A percentile compares a stretch with the other conserved stretches of the same genome.
These are phyloP conservation scores for Cotesia vestalis DNA, from an alignment of 1,140 invertebrate species.

Conservation along the genomic window DNA sequence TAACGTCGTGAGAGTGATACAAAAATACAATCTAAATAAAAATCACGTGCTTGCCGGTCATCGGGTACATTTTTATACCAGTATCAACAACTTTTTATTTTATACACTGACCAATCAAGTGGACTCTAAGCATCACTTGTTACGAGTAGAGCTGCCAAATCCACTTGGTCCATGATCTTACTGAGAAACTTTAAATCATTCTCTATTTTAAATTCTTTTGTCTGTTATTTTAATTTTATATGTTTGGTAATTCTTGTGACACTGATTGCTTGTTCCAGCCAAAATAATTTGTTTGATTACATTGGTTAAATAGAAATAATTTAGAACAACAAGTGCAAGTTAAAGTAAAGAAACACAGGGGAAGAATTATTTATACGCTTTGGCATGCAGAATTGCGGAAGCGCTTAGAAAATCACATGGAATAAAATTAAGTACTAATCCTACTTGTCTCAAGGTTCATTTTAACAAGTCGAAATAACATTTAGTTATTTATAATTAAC, in stretches of 20 bases:
- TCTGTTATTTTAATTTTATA: conserved; percentile 6
- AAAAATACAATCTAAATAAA: conserved; percentile 5
- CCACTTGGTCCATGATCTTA: conserved; percentile 21
- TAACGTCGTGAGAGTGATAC: not conserved
- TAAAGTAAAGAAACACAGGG: not conserved
- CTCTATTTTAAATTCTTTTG: conserved; percentile 34
- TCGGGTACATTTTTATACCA: conserved; percentile 39
- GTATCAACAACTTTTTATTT: conserved; percentile 29
- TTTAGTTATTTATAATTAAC: conserved; percentile 12
- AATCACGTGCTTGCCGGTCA: conserved; percentile 5
- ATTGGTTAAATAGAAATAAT: not conserved
- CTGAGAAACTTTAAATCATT: conserved; percentile 13
- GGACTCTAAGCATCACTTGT: conserved; percentile 21
- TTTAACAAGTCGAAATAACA: not conserved
- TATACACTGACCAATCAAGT: conserved; percentile 22
- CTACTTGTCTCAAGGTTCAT: conserved; percentile 17
- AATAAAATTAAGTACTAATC: not conserved
- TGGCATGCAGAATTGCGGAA: conserved; percentile 32
- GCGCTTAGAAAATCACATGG: conserved; percentile 12
- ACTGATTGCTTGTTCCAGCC: conserved; percentile 28
- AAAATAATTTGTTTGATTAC: conserved; percentile 3
- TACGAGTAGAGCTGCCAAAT: conserved; percentile 28
- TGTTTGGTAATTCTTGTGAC: not conserved
- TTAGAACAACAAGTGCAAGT: not conserved
- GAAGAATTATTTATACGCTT: conserved; percentile 27